Evolutionary conservation across 2,113 vertebrate species (phyloP).

Genomic region (Chloebia gouldiae): DNA sequence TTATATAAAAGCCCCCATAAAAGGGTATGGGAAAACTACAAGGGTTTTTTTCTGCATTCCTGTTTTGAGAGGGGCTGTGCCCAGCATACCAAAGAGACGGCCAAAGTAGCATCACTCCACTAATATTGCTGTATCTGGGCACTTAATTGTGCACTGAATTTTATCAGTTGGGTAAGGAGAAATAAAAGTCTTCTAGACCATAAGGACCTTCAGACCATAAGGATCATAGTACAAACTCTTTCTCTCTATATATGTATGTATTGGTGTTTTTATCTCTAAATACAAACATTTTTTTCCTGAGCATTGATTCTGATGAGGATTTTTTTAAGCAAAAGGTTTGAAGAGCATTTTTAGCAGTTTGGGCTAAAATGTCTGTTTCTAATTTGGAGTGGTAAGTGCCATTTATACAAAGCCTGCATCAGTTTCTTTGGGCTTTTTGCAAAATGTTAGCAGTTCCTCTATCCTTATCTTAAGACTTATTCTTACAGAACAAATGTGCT

Average conservation of each 20-base stretch:
- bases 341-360: neutral
- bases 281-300: neutral
- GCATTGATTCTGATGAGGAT: neutral
- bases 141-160: neutral
- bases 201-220: neutral
- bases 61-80: conserved; percentile 1
- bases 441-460: neutral
- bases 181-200: neutral
- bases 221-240: neutral
- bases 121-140: neutral
- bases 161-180: neutral
- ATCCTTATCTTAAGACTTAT: neutral
- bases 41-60: conserved; percentile 16
- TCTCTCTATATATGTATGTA: rapidly evolving
- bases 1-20: conserved; percentile 42
- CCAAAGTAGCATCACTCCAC: neutral
- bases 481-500: neutral
- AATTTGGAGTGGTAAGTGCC: neutral
- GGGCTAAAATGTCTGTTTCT: neutral
- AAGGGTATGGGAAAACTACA: conserved; percentile 20
- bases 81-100: neutral
- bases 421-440: neutral
- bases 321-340: neutral
- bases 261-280: neutral
- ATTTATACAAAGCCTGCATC: neutral